phyloP scores from a whole-genome alignment of 2,888 invertebrate genomes.

The Drosophila ustulata region DNA sequence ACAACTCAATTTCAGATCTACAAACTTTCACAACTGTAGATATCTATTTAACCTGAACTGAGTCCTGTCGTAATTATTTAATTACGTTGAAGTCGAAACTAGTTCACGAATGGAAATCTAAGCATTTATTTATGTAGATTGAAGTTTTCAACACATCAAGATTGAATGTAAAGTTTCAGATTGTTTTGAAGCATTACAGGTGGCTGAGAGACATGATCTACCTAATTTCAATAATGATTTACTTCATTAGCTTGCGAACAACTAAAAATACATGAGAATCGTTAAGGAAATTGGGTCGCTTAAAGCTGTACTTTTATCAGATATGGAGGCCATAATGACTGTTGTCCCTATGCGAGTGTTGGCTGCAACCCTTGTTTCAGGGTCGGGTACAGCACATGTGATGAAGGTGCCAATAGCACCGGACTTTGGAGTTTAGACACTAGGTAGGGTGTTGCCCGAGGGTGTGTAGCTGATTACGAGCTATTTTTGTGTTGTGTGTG shows the following conservation, averaged over 20 bases:
- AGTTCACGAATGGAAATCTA: no score
- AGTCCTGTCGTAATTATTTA: no score
- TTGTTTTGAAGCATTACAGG: not conserved
- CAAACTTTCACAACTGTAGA: no score
- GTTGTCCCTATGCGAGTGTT: constrained; percentile 16
- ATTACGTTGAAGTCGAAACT: no score
- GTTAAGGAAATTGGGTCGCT: constrained; percentile 12
- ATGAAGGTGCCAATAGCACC: constrained; percentile 31
- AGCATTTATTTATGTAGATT: no score
- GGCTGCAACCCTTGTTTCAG: constrained; percentile 37
- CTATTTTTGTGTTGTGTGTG: constrained; percentile 61
- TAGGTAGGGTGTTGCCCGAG: constrained; percentile 31
- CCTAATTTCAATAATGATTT: not conserved
- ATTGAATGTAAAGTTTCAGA: not conserved
- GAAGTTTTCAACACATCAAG: no score
- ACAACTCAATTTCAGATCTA: no score
- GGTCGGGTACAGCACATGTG: constrained; percentile 35
- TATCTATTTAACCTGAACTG: no score
- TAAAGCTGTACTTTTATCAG: constrained; percentile 19
- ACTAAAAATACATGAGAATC: constrained; percentile 7
- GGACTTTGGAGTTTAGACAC: not conserved
- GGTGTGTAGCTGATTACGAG: constrained; percentile 56
- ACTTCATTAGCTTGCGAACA: not conserved
- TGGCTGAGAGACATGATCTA: not conserved
- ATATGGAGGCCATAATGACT: constrained; percentile 21